A percentile compares a stretch with the other conserved stretches of the same genome.
phyloP scores from a whole-genome alignment of 2,797 vertebrate species.

The Labeo calbasu region DNA sequence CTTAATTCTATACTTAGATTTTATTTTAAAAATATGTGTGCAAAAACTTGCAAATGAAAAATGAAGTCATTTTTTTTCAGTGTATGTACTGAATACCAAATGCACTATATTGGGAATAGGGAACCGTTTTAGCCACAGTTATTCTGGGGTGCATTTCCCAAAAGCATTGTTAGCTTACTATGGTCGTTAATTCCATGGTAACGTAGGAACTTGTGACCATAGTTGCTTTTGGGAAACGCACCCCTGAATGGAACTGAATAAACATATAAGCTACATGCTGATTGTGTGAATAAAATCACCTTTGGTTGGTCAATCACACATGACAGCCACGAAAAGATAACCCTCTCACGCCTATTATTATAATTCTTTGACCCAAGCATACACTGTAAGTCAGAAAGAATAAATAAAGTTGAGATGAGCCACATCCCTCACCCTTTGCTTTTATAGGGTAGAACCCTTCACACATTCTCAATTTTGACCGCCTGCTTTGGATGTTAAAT shows the following conservation, averaged over 20 bases:
- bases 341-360: neutral
- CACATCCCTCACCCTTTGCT: neutral
- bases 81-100: too few species aligned
- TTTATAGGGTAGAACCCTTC: slow-evolving; percentile 55
- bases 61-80: too few species aligned
- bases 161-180: too few species aligned
- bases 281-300: neutral
- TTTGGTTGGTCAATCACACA: neutral
- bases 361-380: neutral
- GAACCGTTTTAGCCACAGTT: neutral
- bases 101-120: neutral
- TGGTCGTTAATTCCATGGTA: too few species aligned
- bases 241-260: neutral
- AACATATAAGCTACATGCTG: too few species aligned
- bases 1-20: too few species aligned
- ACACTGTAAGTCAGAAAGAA: neutral
- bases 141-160: neutral
- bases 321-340: neutral
- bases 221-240: too few species aligned
- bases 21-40: too few species aligned
- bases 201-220: too few species aligned
- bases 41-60: too few species aligned
- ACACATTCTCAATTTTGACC: slow-evolving; percentile 69
- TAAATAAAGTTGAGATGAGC: slow-evolving; percentile 4
- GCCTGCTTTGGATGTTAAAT: slow-evolving; percentile 79